Evolutionary conservation across 2,888 invertebrate genomes (phyloP).

Genomic region (Dryomyza anilis): DNA sequence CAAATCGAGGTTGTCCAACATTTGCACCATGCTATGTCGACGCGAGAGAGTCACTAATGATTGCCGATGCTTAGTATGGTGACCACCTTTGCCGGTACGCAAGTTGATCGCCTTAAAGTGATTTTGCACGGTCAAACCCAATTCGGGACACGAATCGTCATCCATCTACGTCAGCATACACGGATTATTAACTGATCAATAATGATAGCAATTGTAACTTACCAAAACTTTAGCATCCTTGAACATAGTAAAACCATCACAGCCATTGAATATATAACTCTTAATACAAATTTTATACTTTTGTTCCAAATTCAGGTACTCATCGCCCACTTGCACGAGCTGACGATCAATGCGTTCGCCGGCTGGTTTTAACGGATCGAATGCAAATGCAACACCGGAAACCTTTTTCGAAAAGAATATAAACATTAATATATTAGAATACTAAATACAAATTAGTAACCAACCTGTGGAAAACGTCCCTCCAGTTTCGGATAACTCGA

Average conservation of each 20-base stretch:
- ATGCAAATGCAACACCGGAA: conserved; percentile 77
- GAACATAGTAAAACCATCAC: conserved; percentile 85
- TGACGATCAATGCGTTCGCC: conserved; percentile 74
- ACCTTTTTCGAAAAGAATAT: too few species aligned
- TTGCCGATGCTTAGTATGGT: conserved; percentile 82
- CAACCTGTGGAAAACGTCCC: conserved; percentile 82
- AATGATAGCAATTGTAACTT: conserved; percentile 43
- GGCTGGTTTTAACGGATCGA: conserved; percentile 72
- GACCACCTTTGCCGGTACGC: conserved; percentile 69
- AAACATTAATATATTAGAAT: too few species aligned
- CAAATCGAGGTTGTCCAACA: conserved; percentile 72
- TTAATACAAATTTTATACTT: conserved; percentile 81
- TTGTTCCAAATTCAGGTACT: conserved; percentile 75
- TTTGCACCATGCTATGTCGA: conserved; percentile 79
- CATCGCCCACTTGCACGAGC: conserved; percentile 82
- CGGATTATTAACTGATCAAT: background rate
- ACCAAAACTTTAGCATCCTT: conserved; percentile 77
- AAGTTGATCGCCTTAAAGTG: conserved; percentile 88
- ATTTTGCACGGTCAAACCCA: conserved; percentile 84
- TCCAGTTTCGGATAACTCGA: conserved; percentile 85
- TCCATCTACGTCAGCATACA: conserved; percentile 66
- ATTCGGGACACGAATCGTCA: conserved; percentile 84
- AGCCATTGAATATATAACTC: conserved; percentile 78
- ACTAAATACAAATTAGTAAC: background rate
- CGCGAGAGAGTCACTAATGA: conserved; percentile 82